Evolutionary conservation across 2,888 invertebrate genomes (phyloP), one percentile per base, ranked within the genome.

Genomic region (Amiota minor): DNA sequence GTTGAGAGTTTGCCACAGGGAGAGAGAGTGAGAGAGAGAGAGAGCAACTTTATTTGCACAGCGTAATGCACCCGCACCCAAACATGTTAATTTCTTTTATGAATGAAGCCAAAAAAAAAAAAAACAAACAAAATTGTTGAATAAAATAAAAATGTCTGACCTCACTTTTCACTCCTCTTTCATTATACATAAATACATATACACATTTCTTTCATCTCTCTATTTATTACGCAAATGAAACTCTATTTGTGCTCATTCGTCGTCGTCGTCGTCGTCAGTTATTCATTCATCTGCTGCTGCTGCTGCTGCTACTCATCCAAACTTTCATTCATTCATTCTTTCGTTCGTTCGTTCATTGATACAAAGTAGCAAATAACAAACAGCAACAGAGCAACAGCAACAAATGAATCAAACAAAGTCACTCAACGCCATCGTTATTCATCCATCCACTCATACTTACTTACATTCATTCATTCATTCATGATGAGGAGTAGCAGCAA

Each of bases 391-490:
- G n/a, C n/a, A 14, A 23, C 59, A 16, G n/a, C 59, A 16, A 23
- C 11, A 18, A 3, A 20, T 18, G 12, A 59, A 18, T 16, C 55
- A 14, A 53, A 53, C 55, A 14, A 53, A 53, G 14, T 53, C 55
- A n/a, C 8, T n/a, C 18, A 23, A 18, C 20, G 59, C 11, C 2
- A 35, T 4, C 35, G 35, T 71, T 75, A 77, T 84, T 82, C 82
- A 80, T 78, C 76, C 81, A 79, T 77, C 79, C 82, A 76, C 76
- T 74, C 77, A 73, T n/a, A n/a, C n/a, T n/a, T n/a, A n/a, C n/a
- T n/a, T n/a, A n/a, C n/a, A n/a, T 79, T 81, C 68, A 35, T 68
- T 50, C 45, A 45, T 23, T 2, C 23, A 23, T 23, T 23, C 35
- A 35, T 35, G 46, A 59, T 35, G 12, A 9, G 53, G 35, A 35